Base-by-base conservation (phyloP, 2,113 vertebrate genomes). In the Otis tarda region DNA sequence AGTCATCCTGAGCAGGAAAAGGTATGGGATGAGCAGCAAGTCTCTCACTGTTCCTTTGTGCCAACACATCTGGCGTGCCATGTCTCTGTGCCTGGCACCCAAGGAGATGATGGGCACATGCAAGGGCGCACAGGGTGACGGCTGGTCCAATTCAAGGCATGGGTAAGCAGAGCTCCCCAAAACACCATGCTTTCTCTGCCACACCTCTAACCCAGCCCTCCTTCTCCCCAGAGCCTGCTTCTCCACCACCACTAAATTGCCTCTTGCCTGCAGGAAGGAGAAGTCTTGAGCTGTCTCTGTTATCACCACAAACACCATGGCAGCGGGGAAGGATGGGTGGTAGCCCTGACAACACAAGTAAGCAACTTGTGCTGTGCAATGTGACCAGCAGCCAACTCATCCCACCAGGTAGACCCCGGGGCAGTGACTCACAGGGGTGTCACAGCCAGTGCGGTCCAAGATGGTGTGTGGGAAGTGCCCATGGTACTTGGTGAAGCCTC, bases 291-390 rank as follows among this genome's bases (percentile, higher is more conserved):
- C 83, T 91, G 89, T 60, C 73, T 91, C 76, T 95, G 80, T 96
- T 96, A 89, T 59, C 94, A 93, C 93, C 69, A 94, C 94, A 94
- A 94, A 92, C 89, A 75, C 91, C 91, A 92, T 89, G 93, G 94
- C 89, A 95, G 91, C 89, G 1, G 86, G 56, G 77, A 41, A 71
- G 47, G 83, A 71, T 52, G 86, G n/a, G 52, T 90, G 91, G 91
- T 89, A 95, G 88, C 83, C 74, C 56, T 89, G 94, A 20, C 89
- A 89, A 75, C 77, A 3, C 18, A 22, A 68, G 65, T 77, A 92
- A 95, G 75, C 94, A 94, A 31, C 18, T 35, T 53, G 45, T 55
- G 75, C 70, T 61, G 57, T 2, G 2, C 35, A 47, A 23, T 7
- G 35, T n/a, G 68, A 86, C 68, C 80, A 74, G 76, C 70, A 90